Base-by-base conservation (phyloP, 2,888 invertebrate species). In the Anodontia alba region DNA sequence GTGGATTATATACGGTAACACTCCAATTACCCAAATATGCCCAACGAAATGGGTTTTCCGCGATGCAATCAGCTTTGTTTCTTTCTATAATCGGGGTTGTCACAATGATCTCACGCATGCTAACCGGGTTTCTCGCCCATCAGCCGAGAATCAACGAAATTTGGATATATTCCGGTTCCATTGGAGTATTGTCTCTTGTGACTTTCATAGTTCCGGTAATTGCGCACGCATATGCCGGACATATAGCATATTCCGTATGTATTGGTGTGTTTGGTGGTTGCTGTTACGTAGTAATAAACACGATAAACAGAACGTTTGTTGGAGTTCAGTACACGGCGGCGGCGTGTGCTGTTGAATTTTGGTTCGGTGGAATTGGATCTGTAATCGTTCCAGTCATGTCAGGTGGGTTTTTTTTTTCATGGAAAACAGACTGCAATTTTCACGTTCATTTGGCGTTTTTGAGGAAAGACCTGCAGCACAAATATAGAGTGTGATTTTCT, bases 1-100 rank as follows among this genome's bases (percentile, higher is more conserved):
- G 80, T 57, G 85, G 85, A 20, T 74, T 74, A 10, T 82, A 70
- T 33, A 36, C 80, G 5, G 62, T 80, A 23, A 78, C 67, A 23
- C 54, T 85, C 3, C 78, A 85, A 17, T 33, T 78, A 3, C 85
- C 81, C 2, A 76, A 69, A 0, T 85, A 79, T 75, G 67, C 75
- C 8, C 69, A 80, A 12, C 38, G 51, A 0, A 76, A 68, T 20
- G 85, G 85, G 31, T 85, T 78, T 26, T 42, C 85, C 0, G 51
- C 75, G 0, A 42, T 26, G 1, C 73, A 82, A 29, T 76, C 80
- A 3, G 71, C 85, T 46, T 67, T 78, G 31, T 70, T 82, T 10
- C 68, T 85, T 12, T 75, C 85, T 31, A 20, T 80, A 7, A 73
- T 74, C 2, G 85, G 85, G 15, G 57, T 82, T 15, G 26, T 76